These are phyloP conservation scores for Astropecten irregularis DNA, from an alignment of 53 echinoderm and acorn worm species.

Conservation along the genomic window DNA sequence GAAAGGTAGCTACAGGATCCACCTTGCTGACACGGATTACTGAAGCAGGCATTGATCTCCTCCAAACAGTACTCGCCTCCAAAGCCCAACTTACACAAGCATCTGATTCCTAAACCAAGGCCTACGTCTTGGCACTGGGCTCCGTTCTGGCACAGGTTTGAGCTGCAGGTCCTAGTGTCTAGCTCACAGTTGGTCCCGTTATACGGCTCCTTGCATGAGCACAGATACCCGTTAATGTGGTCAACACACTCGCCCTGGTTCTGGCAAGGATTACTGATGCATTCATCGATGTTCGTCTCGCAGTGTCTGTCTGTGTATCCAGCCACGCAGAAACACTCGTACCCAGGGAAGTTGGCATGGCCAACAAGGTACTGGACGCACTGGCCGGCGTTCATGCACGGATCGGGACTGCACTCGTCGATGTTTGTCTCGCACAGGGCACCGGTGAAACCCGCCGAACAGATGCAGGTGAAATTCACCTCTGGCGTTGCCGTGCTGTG, in stretches of 20 bases:
- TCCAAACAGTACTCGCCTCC: constrained; percentile 72
- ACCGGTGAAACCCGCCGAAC: constrained; percentile 74
- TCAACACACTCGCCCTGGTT: constrained; percentile 77
- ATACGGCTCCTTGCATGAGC: constrained; percentile 68
- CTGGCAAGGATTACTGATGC: constrained; percentile 69
- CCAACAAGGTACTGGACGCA: constrained; percentile 67
- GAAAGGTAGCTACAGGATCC: constrained; percentile 76
- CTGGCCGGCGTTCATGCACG: constrained; percentile 75
- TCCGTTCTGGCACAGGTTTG: constrained; percentile 72
- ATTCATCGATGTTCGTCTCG: constrained; percentile 79
- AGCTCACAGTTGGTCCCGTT: constrained; percentile 72
- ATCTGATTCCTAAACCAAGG: constrained; percentile 71
- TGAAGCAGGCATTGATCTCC: constrained; percentile 78
- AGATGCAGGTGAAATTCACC: constrained; percentile 78
- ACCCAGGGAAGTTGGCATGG: constrained; percentile 80
- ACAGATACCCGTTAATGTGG: constrained; percentile 65
- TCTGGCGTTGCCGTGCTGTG: constrained; percentile 75
- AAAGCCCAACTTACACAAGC: constrained; percentile 73
- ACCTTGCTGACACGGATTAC: constrained; percentile 71
- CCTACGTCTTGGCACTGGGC: constrained; percentile 66
- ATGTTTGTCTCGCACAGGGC: constrained; percentile 76
- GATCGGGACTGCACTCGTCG: constrained; percentile 77
- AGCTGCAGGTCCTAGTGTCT: constrained; percentile 84
- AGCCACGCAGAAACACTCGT: constrained; percentile 69
- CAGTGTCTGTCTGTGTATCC: constrained; percentile 87